Conservation (phyloP, 2,888 invertebrate genomes). For the Tachystola acroxantha region DNA sequence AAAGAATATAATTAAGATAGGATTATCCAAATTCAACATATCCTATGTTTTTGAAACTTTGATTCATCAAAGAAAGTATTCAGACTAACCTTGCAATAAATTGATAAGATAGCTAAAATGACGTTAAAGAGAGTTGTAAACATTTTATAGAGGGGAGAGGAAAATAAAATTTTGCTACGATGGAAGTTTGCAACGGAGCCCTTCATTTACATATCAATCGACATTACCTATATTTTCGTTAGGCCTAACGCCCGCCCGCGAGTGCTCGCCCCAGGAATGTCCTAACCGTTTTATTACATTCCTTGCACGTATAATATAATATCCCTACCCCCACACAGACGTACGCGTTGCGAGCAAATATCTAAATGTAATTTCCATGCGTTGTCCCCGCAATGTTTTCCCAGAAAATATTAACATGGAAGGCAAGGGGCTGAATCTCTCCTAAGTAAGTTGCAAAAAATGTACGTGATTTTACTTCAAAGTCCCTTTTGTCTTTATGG, state of each 20-base stretch:
- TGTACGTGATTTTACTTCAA: conserved; percentile 79
- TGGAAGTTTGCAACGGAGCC: conserved; percentile 51
- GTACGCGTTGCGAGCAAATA: conserved; percentile 74
- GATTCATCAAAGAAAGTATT: too few relatives aligned
- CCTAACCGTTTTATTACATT: conserved; percentile 76
- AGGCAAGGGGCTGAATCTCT: conserved; percentile 76
- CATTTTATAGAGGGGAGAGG: conserved; percentile 6
- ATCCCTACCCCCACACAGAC: conserved; percentile 70
- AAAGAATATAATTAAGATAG: too few relatives aligned
- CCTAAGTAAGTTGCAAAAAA: conserved; percentile 79
- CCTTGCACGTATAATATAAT: conserved; percentile 77
- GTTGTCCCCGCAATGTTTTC: conserved; percentile 77
- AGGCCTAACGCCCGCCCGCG: conserved; percentile 20
- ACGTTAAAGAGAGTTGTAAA: conserved; percentile 3
- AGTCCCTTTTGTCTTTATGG: conserved; percentile 78
- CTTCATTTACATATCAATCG: conserved; percentile 72
- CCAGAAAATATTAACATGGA: conserved; percentile 77
- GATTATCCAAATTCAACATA: too few relatives aligned
- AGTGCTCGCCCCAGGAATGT: conserved; percentile 18
- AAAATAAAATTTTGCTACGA: conserved; percentile 31
- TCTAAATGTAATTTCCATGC: conserved; percentile 79
- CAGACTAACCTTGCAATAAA: too few relatives aligned
- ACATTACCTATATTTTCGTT: conserved; percentile 53
- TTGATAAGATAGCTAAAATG: conserved; percentile 2
- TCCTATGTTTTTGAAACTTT: too few relatives aligned